Base-by-base conservation (phyloP, 2,797 vertebrate genomes). In the Labroides dimidiatus region DNA sequence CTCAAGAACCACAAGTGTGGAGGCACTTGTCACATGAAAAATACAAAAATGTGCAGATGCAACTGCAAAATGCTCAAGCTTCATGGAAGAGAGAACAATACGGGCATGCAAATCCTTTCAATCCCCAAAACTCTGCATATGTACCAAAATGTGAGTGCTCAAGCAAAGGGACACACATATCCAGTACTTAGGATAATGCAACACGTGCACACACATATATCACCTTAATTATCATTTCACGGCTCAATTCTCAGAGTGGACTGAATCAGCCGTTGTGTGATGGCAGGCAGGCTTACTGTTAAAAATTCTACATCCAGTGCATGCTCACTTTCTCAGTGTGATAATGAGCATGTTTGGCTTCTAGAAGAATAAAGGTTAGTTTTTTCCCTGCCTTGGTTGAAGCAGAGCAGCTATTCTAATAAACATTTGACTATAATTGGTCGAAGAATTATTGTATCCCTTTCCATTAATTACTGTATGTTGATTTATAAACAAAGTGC, bases 1-100 rank as follows among this genome's bases (percentile, higher is more conserved):
- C 86, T 90, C 78, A 64, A 82, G 85, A 77, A 87, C 77, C 88
- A 87, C 69, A 82, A 88, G 78, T 85, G 84, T 82, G 76, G 73
- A 81, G 84, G 78, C 85, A 79, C 71, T 83, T 80, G 82, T 85
- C 73, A 78, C 57, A 19, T 24, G 15, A 81, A 67, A 81, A 78
- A 60, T 52, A 67, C 24, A 77, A 75, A 84, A 84, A 74, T 81
- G 75, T 75, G 84, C 72, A 60, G 80, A 82, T 76, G 75, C 85
- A 85, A 87, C 88, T 86, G 88, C 85, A 89, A 88, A 87, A 78
- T 10, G 21, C 55, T 72, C 4, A 0, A 66, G 82, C 78, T 79
- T 83, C 80, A 78, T 44, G 75, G 57, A 67, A 83, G 64, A 78
- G 77, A 69, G 73, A 85, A 82, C 76, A 68, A 64, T 64, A 72